Evolutionary conservation across 1,140 invertebrate species (phyloP), one percentile per base, ranked within the genome.

Genomic region (Saxidomus purpurata): DNA sequence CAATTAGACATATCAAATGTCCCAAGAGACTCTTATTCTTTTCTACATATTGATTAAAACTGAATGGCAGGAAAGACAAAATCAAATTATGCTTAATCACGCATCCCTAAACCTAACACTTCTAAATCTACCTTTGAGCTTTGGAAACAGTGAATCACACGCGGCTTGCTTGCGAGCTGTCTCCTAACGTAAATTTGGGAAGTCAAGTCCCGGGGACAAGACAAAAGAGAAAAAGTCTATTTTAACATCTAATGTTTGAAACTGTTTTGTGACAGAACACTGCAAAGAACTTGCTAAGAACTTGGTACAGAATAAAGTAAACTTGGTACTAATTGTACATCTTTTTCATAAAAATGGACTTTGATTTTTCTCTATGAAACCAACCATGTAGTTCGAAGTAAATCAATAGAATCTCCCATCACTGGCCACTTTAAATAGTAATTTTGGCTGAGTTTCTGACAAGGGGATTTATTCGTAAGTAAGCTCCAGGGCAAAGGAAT

Each of bases 21-120:
- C 81, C 63, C 81, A 28, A 13, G 81, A 61, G 81, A 83, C 19
- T 22, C 52, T 31, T 15, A 19, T n/a, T 9, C 47, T 81, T 59
- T 61, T 38, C 34, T 36, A 34, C 25, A 67, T 69, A 69, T 83
- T 67, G 63, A 69, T 83, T 83, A 43, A 49, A 83, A 83, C 63
- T 47, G 61, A 67, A 49, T n/a, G 4, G 63, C 49, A 67, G 31
- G 47, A 83, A 67, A 28, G 40, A 49, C 61, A 31, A 59, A 83
- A 83, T 83, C 55, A 61, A 83, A 83, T 83, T 67, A 83, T 49
- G 55, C 59, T 83, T 67, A 49, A 49, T 83, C 81, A 83, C 49
- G 61, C 40, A n/a, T 80, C 25, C 77, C n/a, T 38, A 49, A 15
- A 47, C 8, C 22, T 36, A 80, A 3, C 38, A 55, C 77, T 80